These are phyloP conservation scores for Noctua comes DNA, from an alignment of 2,888 invertebrate genomes.

Conservation along the genomic window DNA sequence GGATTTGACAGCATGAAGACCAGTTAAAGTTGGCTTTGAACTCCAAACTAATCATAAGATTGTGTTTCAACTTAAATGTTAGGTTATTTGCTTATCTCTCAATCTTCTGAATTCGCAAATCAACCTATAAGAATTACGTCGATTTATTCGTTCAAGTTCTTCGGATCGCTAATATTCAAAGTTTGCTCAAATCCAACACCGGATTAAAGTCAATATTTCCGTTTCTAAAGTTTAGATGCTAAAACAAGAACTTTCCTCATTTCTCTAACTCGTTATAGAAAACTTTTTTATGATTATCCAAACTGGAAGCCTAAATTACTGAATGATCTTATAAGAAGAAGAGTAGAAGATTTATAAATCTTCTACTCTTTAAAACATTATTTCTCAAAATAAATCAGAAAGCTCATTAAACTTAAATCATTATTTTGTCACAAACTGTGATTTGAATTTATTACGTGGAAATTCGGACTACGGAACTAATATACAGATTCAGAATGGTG, in stretches of 20 bases:
- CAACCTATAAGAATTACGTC: not conserved
- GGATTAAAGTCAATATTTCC: conserved; percentile 28
- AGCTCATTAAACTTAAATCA: not conserved
- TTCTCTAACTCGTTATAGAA: not conserved
- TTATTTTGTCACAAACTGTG: not conserved
- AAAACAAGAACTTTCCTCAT: conserved; percentile 22
- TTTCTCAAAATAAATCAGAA: not conserved
- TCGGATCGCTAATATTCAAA: conserved; percentile 14
- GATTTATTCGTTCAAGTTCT: conserved; percentile 11
- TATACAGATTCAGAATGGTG: not conserved
- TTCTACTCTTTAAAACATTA: not conserved
- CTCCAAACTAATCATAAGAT: not conserved
- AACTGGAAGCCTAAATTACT: conserved; percentile 16
- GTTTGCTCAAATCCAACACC: conserved; percentile 20
- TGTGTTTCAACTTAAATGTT: not conserved
- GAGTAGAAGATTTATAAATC: no score
- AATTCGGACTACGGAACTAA: not conserved
- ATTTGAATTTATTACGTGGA: not conserved
- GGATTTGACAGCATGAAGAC: not conserved
- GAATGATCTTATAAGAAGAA: not conserved
- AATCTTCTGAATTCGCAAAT: not conserved
- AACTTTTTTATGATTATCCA: not conserved
- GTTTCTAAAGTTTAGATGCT: conserved; percentile 20
- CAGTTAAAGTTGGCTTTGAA: not conserved
- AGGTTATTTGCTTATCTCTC: not conserved